A percentile compares a stretch with the other conserved stretches of the same genome.
phyloP scores from a whole-genome alignment of 2,113 vertebrate genomes.

The Perognathus longimembris region DNA sequence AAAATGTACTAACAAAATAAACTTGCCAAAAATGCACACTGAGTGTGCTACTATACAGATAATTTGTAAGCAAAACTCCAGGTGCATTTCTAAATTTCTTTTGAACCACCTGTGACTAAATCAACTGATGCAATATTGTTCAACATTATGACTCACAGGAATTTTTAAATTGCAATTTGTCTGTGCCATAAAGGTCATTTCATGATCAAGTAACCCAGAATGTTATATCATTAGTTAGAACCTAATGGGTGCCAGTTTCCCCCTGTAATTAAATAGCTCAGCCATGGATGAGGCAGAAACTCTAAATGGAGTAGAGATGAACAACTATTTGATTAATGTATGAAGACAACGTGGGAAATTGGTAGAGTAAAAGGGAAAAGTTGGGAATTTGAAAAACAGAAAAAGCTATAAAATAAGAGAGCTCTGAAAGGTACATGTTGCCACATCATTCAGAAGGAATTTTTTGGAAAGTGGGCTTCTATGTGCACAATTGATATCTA shows the following conservation, averaged over 20 bases:
- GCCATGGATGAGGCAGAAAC: not conserved
- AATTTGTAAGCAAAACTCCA: not conserved
- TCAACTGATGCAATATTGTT: constrained; percentile 3
- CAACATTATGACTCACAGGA: not conserved
- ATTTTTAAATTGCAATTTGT: constrained; percentile 24
- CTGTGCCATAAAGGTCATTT: constrained; percentile 8
- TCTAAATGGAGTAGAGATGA: not conserved
- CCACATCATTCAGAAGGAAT: not conserved
- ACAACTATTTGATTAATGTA: not conserved
- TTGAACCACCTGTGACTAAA: not conserved
- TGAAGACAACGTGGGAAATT: constrained; percentile 11
- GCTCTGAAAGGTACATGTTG: not conserved
- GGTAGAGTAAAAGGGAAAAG: not conserved
- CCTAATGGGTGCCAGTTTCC: not conserved
- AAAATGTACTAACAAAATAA: not conserved
- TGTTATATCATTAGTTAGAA: not conserved
- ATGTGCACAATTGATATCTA: constrained; percentile 1
- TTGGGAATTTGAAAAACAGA: constrained; percentile 12
- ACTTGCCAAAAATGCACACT: not conserved
- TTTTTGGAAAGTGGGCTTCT: not conserved
- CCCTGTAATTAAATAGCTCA: not conserved
- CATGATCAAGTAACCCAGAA: constrained; percentile 37
- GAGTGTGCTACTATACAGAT: not conserved
- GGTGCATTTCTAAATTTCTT: constrained; percentile 26
- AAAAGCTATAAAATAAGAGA: constrained; percentile 3